These are phyloP conservation scores for Eupithecia inturbata DNA, from an alignment of 2,888 invertebrate genomes.

Conservation along the genomic window DNA sequence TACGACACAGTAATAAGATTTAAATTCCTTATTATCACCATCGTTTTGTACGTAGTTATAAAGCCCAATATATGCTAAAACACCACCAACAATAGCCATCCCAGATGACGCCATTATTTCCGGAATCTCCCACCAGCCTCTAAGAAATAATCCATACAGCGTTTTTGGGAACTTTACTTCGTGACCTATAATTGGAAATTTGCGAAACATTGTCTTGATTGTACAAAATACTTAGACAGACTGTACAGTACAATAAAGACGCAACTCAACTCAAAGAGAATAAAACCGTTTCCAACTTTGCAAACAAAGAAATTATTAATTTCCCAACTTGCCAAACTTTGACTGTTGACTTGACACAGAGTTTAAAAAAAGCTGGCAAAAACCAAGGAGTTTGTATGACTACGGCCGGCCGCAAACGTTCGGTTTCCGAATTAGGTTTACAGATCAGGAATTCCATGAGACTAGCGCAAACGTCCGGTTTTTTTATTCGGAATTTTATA, in stretches of 20 bases:
- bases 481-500: too few species aligned
- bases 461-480: too few species aligned
- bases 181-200: slow-evolving; percentile 46
- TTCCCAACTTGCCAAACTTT: background rate
- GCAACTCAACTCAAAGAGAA: background rate
- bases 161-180: slow-evolving; percentile 60
- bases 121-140: slow-evolving; percentile 87
- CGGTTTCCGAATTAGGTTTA: too few species aligned
- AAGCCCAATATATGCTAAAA: slow-evolving; percentile 71
- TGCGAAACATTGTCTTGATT: background rate
- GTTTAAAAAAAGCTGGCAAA: background rate
- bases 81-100: slow-evolving; percentile 84
- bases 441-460: too few species aligned
- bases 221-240: background rate
- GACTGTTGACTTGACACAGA: background rate
- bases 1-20: slow-evolving; percentile 83
- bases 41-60: slow-evolving; percentile 78
- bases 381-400: background rate
- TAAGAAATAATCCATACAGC: slow-evolving; percentile 59
- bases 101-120: slow-evolving; percentile 86
- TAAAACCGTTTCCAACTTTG: background rate
- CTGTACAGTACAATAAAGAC: too few species aligned
- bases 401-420: too few species aligned
- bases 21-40: slow-evolving; percentile 87
- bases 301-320: background rate